phyloP scores from a whole-genome alignment of 2,797 vertebrate genomes.

The Neomorphus geoffroyi region DNA sequence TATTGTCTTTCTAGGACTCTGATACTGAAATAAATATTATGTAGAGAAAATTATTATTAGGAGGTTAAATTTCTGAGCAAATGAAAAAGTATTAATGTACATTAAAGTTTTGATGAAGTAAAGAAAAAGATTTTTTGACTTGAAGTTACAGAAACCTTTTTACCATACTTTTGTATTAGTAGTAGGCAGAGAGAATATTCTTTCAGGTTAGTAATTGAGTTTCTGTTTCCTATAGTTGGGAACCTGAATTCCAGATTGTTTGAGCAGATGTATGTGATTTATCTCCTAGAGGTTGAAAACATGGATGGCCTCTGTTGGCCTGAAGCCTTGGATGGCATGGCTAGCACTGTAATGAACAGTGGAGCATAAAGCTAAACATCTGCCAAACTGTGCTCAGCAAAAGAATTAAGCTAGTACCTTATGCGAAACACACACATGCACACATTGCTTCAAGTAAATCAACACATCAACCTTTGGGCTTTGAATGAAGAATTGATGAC shows the following conservation, averaged over 20 bases:
- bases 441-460: not conserved
- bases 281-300: not conserved
- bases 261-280: fast-evolving
- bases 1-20: not conserved
- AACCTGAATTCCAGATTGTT: not conserved
- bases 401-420: not conserved
- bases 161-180: not conserved
- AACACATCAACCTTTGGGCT: not conserved
- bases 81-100: not conserved
- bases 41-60: not conserved
- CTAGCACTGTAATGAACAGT: not conserved
- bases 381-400: not conserved
- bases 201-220: not conserved
- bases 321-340: not conserved
- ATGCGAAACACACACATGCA: not conserved
- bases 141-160: not conserved
- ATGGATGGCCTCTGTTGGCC: not conserved
- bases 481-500: not conserved
- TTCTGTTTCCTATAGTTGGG: not conserved
- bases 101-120: not conserved
- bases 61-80: not conserved
- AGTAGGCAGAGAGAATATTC: not conserved
- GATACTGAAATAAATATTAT: not conserved
- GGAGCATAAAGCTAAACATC: not conserved
- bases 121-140: not conserved